Evolutionary conservation across 2,113 vertebrate species (phyloP).

Genomic region (Callaeas wilsoni): DNA sequence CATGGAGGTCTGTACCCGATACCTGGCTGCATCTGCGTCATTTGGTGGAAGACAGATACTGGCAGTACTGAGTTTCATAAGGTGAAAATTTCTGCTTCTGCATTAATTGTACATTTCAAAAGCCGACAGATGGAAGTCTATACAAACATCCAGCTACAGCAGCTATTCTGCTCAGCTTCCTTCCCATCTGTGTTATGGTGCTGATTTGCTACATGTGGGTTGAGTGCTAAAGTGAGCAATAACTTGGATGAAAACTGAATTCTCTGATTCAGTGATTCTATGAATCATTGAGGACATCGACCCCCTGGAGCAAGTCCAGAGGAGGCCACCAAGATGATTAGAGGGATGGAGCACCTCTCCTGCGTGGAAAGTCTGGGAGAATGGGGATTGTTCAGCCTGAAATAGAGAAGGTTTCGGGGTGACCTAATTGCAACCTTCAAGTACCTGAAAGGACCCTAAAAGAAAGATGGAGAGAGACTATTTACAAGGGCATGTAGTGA

Average conservation of each 20-base stretch:
- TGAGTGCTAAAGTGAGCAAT: neutral
- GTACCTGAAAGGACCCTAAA: neutral
- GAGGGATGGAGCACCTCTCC: neutral
- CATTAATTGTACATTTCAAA: neutral
- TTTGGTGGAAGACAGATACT: neutral
- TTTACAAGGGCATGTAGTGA: neutral
- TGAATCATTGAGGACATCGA: neutral
- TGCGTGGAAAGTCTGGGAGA: neutral
- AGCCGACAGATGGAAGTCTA: neutral
- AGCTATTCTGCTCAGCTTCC: neutral
- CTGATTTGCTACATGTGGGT: neutral
- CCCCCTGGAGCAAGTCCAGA: neutral
- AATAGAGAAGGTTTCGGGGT: neutral
- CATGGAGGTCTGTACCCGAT: fast-evolving
- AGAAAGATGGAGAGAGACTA: neutral
- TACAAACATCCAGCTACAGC: neutral
- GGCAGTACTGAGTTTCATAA: neutral
- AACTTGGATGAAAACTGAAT: neutral
- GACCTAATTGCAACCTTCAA: neutral
- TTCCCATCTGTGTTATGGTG: neutral
- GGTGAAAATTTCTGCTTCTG: neutral
- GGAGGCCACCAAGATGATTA: neutral
- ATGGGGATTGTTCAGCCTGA: neutral
- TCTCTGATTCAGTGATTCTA: neutral
- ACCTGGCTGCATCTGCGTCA: neutral